Evolutionary conservation across 2,888 invertebrate genomes (phyloP).

Genomic region (Lordiphosa andalusiaca): DNA sequence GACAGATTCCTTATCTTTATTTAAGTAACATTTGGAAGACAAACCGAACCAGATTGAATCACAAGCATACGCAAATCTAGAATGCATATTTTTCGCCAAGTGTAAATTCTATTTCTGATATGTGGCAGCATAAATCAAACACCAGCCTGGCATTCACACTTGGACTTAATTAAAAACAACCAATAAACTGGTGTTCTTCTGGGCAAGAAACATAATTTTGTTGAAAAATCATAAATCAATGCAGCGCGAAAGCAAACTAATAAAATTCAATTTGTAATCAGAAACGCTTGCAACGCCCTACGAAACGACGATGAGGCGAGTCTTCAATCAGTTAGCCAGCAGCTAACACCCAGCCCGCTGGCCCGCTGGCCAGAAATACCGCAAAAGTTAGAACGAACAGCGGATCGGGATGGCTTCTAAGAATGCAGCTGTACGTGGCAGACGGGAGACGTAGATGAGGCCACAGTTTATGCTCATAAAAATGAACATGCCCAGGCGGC

Average conservation of each 20-base stretch:
- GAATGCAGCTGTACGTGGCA: constrained; percentile 51
- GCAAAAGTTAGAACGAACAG: constrained; percentile 52
- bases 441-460: constrained; percentile 12
- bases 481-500: constrained; percentile 68
- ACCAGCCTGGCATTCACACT: constrained; percentile 48
- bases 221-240: constrained; percentile 68
- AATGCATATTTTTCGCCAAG: too few species aligned
- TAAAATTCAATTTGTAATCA: constrained; percentile 74
- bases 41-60: too few species aligned
- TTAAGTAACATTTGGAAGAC: too few species aligned
- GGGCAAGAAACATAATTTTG: constrained; percentile 13
- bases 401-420: constrained; percentile 46
- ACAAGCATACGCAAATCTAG: too few species aligned
- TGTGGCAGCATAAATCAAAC: constrained; percentile 58
- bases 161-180: constrained; percentile 61
- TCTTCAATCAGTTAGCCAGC: constrained; percentile 35
- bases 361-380: constrained; percentile 41
- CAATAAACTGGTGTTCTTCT: constrained; percentile 26
- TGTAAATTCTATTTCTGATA: constrained; percentile 7
- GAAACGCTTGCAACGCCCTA: constrained; percentile 48
- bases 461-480: constrained; percentile 45
- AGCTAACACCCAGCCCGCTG: constrained; percentile 12
- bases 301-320: constrained; percentile 7
- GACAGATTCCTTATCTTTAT: too few species aligned
- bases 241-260: constrained; percentile 57